Base-by-base conservation (phyloP, 2,888 invertebrate genomes). In the Tolmerus cingulatus region DNA sequence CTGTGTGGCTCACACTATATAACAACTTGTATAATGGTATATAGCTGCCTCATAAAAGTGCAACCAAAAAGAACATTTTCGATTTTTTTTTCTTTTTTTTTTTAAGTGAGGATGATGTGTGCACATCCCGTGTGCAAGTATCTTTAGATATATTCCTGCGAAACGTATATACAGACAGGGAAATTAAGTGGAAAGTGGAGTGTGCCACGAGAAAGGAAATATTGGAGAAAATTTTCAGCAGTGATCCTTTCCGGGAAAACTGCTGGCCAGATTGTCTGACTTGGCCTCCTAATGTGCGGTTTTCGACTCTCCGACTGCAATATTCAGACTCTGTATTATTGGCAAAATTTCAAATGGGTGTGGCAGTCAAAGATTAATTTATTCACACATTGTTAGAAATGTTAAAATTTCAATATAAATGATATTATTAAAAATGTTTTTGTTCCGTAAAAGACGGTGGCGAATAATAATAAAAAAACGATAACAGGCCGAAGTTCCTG, bases 281-380 rank as follows among this genome's bases (percentile, higher is more conserved):
- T 34, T 66, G 66, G 66, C 8, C 66, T 74, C 8, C 66, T 85
- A 74, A 30, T 37, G 74, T 85, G 85, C 46, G 85, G 85, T 43
- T 85, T 85, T 74, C 74, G 46, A 46, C 84, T 84, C 43, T 51
- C 51, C 51, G 23, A 85, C 85, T 85, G 85, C 85, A 85, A 85
- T 85, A 34, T 74, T 57, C 55, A 46, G 14, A 12, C 12, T 37
- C 57, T 34, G 57, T 43, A 46, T 74, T 85, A 85, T 85, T 85
- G 85, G 85, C 85, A 85, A 74, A 85, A 46, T 85, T 85, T 85
- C 85, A 85, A 85, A 85, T 85, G 85, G 85, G 85, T 85, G 85
- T 85, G 85, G 85, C 74, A 66, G 66, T 51, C 51, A 74, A 43
- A 46, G 30, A 85, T 74, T 85, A 85, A 85, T 85, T 85, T 85